phyloP scores from a whole-genome alignment of 2,113 vertebrate genomes.

The Onychostoma macrolepis region DNA sequence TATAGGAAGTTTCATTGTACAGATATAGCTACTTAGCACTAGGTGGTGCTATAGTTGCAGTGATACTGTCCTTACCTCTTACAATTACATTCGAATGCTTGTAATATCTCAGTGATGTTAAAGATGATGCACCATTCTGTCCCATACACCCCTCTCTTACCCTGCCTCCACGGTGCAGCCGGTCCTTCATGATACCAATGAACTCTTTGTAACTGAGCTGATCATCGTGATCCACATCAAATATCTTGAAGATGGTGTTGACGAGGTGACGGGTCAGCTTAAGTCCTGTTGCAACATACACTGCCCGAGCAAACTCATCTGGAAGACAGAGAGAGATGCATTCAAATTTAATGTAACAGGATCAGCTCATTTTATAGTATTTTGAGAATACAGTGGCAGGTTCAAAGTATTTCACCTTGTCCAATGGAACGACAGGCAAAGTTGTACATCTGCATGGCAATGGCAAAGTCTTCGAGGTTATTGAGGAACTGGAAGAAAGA shows the following conservation, averaged over 20 bases:
- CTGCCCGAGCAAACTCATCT: slow-evolving; percentile 98
- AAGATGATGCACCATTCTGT: neutral
- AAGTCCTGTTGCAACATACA: slow-evolving; percentile 95
- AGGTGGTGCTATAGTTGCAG: slow-evolving; percentile 59
- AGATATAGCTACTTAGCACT: slow-evolving; percentile 51
- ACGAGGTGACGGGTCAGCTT: slow-evolving; percentile 95
- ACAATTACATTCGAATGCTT: neutral
- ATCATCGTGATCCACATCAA: slow-evolving; percentile 96
- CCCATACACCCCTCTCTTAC: slow-evolving; percentile 72
- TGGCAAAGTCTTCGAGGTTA: slow-evolving; percentile 97
- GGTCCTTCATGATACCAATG: slow-evolving; percentile 99
- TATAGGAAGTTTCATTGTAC: neutral
- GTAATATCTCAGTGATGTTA: neutral
- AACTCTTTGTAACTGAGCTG: slow-evolving; percentile 98
- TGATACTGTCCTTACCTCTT: neutral
- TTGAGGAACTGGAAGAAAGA: slow-evolving; percentile 99
- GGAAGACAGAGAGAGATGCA: slow-evolving; percentile 28
- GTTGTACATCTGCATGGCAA: slow-evolving; percentile 99
- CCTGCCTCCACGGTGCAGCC: slow-evolving; percentile 91
- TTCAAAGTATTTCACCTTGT: slow-evolving; percentile 79
- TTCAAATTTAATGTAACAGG: neutral
- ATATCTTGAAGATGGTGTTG: slow-evolving; percentile 98
- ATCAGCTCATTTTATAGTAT: neutral
- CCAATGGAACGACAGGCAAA: slow-evolving; percentile 96
- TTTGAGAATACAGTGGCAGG: neutral